phyloP scores from a whole-genome alignment of 2,888 invertebrate species.

The Vanessa cardui region DNA sequence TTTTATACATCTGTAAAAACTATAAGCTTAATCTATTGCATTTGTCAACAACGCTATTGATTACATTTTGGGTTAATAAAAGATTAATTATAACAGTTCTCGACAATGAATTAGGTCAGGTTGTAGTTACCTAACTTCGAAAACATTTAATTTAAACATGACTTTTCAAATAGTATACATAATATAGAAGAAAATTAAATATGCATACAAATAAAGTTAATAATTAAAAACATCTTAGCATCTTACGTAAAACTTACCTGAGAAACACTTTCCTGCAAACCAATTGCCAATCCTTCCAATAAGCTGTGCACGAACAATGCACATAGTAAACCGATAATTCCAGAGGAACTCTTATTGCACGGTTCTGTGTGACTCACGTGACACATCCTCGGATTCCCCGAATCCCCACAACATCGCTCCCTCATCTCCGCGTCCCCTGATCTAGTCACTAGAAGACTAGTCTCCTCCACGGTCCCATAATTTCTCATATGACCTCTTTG shows the following conservation, averaged over 20 bases:
- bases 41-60: too few species aligned
- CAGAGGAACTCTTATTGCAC: conserved; percentile 84
- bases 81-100: too few species aligned
- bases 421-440: conserved; percentile 51
- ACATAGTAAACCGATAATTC: conserved; percentile 85
- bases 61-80: too few species aligned
- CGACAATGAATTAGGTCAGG: too few species aligned
- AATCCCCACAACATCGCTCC: conserved; percentile 61
- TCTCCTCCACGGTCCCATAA: conserved; percentile 60
- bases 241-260: conserved; percentile 72
- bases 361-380: conserved; percentile 87
- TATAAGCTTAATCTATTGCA: too few species aligned
- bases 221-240: too few species aligned
- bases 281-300: conserved; percentile 91
- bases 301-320: conserved; percentile 91
- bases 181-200: too few species aligned
- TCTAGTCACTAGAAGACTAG: conserved; percentile 51
- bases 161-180: too few species aligned
- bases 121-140: too few species aligned
- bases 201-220: too few species aligned
- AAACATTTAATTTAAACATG: too few species aligned
- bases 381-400: conserved; percentile 77
- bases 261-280: conserved; percentile 85
- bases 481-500: conserved; percentile 35
- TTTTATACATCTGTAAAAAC: too few species aligned